Base-by-base conservation (phyloP, 2,888 invertebrate genomes). In the Acleris literana region DNA sequence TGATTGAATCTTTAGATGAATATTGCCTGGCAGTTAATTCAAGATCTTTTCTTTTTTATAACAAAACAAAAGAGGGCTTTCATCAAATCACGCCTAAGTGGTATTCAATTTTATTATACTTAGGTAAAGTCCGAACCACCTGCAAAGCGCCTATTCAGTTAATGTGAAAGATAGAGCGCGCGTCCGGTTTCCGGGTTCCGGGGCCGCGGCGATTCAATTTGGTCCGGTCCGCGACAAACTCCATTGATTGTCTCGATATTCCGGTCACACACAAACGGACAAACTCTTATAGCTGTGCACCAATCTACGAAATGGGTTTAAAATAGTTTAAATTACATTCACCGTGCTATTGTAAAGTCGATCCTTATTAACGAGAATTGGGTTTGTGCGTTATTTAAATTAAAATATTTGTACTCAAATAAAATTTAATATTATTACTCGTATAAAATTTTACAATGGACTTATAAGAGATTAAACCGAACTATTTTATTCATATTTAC, bases 211-310 rank as follows among this genome's bases (percentile, higher is more conserved):
- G 85, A 90, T 91, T 89, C 90, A 90, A 90, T 92, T 92, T 90
- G 77, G 79, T 79, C 79, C 75, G 76, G 76, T 73, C 83, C 83
- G 83, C 82, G 85, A 85, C 89, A 86, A 89, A 90, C 90, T 90
- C 79, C 85, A 87, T 86, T 90, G 90, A 90, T 91, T 91, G 90
- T 90, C 86, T 90, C 89, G 85, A 85, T 90, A 91, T 92, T 91
- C 90, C 86, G 85, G 81, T 85, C 90, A 85, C 81, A 68, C 70
- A 67, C 70, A 76, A 79, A 76, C 66, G 25, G 39, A 56, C 49
- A 80, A 46, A 17, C 77, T 79, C 75, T 77, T 71, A 76, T 75
- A 54, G 54, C 44, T 53, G 25, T 18, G 55, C 56, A 57, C 58
- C 39, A 49, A 63, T 49, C 53, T 44, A 46, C 11, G 44, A 46